These are phyloP conservation scores for Sebastes vulpes DNA, from an alignment of 2,797 vertebrate genomes.

Conservation along the genomic window DNA sequence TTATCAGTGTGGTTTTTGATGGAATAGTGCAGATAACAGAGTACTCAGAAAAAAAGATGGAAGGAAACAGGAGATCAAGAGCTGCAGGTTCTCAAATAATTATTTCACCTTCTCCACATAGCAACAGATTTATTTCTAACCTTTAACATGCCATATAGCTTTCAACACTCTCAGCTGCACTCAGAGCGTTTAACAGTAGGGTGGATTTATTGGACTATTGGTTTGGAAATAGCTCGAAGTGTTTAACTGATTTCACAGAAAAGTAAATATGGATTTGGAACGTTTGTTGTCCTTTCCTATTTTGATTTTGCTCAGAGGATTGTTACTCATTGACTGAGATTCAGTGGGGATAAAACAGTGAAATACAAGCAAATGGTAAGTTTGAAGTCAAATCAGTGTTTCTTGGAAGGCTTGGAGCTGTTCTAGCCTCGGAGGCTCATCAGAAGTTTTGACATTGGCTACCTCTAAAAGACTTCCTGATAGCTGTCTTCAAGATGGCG, in stretches of 20 bases:
- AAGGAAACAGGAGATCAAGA: slow-evolving; percentile 90
- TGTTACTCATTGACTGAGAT: slow-evolving; percentile 2
- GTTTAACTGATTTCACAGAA: slow-evolving; percentile 41
- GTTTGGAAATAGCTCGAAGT: slow-evolving; percentile 51
- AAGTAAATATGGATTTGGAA: slow-evolving; percentile 49
- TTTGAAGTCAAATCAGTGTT: background rate
- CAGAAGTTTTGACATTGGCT: slow-evolving; percentile 2
- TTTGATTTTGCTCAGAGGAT: slow-evolving; percentile 23
- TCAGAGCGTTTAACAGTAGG: background rate
- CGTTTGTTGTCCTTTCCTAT: slow-evolving; percentile 22
- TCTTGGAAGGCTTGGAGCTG: background rate
- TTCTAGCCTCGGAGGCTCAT: background rate
- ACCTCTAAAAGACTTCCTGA: background rate
- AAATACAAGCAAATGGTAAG: background rate
- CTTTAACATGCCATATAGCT: slow-evolving; percentile 77
- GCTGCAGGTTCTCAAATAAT: slow-evolving; percentile 90
- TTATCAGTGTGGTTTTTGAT: slow-evolving; percentile 94
- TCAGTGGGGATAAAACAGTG: background rate
- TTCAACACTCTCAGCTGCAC: slow-evolving; percentile 65
- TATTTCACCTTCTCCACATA: slow-evolving; percentile 92
- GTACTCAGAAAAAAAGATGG: slow-evolving; percentile 87
- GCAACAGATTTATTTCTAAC: slow-evolving; percentile 91
- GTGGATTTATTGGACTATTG: slow-evolving; percentile 45
- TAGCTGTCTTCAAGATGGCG: slow-evolving; percentile 13
- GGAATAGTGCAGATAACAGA: slow-evolving; percentile 93